Evolutionary conservation across 1,140 invertebrate species (phyloP).

Genomic region (Philotrypesis tridentata): DNA sequence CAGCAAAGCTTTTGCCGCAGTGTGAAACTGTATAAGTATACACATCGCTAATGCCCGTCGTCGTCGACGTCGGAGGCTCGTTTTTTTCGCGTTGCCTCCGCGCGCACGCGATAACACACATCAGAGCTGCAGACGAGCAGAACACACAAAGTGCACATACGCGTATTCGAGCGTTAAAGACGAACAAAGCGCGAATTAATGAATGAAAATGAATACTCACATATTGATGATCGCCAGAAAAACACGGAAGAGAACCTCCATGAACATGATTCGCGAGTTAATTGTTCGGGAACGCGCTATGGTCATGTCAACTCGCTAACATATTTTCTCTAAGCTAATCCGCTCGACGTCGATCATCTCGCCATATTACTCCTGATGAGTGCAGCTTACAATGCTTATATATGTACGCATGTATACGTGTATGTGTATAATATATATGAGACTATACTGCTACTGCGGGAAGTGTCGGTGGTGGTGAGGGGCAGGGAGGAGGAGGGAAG

Average conservation of each 20-base stretch:
- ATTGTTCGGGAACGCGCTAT: constrained; percentile 2
- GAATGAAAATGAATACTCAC: constrained; percentile 58
- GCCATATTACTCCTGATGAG: background rate
- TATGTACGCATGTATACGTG: background rate
- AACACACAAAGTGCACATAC: background rate
- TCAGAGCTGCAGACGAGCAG: background rate
- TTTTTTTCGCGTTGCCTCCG: background rate
- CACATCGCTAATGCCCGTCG: background rate
- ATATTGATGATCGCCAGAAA: constrained; percentile 66
- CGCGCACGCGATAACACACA: background rate
- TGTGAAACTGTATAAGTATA: background rate
- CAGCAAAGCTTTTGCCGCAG: constrained; percentile 12
- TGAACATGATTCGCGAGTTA: constrained; percentile 36
- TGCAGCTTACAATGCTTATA: no score
- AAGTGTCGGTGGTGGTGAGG: background rate
- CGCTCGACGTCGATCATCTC: constrained; percentile 15
- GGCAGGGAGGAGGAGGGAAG: no score
- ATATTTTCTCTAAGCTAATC: constrained; percentile 10
- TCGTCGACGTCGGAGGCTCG: background rate
- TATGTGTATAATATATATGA: no score
- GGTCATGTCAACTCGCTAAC: background rate
- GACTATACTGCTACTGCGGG: background rate
- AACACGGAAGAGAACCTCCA: constrained; percentile 65
- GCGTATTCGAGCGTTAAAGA: background rate
- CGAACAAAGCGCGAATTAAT: constrained; percentile 21